phyloP scores from a whole-genome alignment of 2,113 vertebrate species.

The Oxygymnocypris stewartii region DNA sequence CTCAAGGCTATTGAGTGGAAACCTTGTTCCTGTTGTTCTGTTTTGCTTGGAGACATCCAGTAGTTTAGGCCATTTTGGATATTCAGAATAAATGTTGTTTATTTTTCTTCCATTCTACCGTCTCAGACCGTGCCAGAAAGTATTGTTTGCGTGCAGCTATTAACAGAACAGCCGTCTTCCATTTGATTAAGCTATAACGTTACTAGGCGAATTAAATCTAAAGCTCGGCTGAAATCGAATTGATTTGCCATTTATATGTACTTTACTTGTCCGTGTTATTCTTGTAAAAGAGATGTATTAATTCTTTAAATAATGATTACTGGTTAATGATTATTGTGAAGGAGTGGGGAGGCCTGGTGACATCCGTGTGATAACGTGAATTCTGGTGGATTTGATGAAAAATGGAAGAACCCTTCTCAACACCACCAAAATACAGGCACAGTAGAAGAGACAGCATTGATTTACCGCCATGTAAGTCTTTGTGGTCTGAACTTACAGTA shows the following conservation, averaged over 20 bases:
- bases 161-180: not conserved
- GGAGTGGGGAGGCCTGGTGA: not conserved
- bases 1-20: too few relatives aligned
- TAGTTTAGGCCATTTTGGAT: not conserved
- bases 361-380: not conserved
- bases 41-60: too few relatives aligned
- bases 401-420: not conserved
- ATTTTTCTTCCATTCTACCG: not conserved
- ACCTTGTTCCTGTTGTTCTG: too few relatives aligned
- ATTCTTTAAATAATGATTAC: not conserved
- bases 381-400: not conserved
- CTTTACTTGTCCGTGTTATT: not conserved
- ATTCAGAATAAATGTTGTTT: not conserved
- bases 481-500: not conserved
- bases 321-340: not conserved
- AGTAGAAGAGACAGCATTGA: not conserved
- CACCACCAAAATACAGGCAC: not conserved
- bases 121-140: not conserved
- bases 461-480: constrained; percentile 7
- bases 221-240: not conserved
- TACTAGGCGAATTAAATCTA: not conserved
- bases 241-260: not conserved
- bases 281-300: not conserved
- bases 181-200: not conserved
- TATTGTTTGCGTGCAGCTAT: not conserved